A percentile compares a stretch with the other conserved stretches of the same genome.
phyloP scores from a whole-genome alignment of 1,140 invertebrate species.

The Neoseiulus cucumeris region DNA sequence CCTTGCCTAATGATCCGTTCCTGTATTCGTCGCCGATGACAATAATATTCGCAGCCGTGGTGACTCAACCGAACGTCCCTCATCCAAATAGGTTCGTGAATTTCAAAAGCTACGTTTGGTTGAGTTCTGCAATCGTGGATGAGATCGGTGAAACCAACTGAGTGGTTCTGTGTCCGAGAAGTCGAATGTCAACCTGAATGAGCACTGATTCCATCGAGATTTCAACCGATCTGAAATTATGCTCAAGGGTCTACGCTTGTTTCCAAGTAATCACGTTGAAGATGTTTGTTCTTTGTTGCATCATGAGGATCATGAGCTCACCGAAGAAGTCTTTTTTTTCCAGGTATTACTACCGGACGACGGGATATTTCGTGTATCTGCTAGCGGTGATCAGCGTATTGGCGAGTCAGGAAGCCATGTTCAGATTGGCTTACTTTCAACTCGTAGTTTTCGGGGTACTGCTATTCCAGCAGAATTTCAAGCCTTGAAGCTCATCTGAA shows the following conservation, averaged over 20 bases:
- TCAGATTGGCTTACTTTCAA: background rate
- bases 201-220: no score
- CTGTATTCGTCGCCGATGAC: background rate
- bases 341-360: constrained; percentile 4
- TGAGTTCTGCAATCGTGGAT: no score
- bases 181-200: no score
- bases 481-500: background rate
- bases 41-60: background rate
- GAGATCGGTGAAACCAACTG: no score
- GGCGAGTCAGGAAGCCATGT: background rate
- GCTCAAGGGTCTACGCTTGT: no score
- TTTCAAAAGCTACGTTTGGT: no score
- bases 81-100: background rate
- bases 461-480: constrained; percentile 7
- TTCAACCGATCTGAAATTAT: no score
- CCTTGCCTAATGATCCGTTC: background rate
- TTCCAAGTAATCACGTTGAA: no score
- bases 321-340: background rate
- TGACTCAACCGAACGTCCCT: background rate
- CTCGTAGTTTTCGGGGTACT: background rate
- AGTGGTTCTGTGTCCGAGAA: no score
- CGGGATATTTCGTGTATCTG: background rate
- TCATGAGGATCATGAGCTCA: no score
- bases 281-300: no score
- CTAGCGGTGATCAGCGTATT: background rate